Evolutionary conservation across 2,797 vertebrate genomes (phyloP), one percentile per base, ranked within the genome.

Genomic region (Acrocephalus scirpaceus): DNA sequence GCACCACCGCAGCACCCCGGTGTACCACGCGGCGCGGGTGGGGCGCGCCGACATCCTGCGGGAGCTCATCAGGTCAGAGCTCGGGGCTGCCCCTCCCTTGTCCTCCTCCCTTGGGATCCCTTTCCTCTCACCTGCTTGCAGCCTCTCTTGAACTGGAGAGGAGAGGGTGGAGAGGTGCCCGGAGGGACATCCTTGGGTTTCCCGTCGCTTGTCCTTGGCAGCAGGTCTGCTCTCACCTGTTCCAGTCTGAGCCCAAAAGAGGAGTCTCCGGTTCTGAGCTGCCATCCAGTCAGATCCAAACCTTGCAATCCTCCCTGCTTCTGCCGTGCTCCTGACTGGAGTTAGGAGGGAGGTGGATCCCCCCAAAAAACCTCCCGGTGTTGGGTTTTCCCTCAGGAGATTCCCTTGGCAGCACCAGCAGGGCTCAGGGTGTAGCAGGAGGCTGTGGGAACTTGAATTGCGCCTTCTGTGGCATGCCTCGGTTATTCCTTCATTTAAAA

Each of bases 1-100:
- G 30, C 99, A 99, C 94, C 99, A 99, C 93, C 99, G 99, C 93
- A 99, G 99, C 97, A 99, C 99, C 1, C 99, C 99, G 0, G 97
- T 99, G 34, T 99, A 99, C 97, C 99, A 99, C 0, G 98, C 99
- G 0, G 98, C 99, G 0, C 98, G 99, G 0, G 98, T 99, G 92
- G 99, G 99, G 26, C 96, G 98, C 54, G 97, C 98, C 2, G 99
- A 99, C 96, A 98, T 99, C 57, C 97, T 99, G 80, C 96, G 93
- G 96, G 99, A 99, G 83, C 98, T 99, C 87, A 99, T 99, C 97
- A 98, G 98, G 99, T 99, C 93, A 97, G 98, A 71, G 22, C 22
- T 47, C 0, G n/a, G n/a, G 32, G 23, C 11, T 70, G 62, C 11
- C 42, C 84, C 32, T 81, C 2, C 50, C 16, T 57, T 14, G 2